Percentiles rank a stretch among this genome's conserved stretches.
Conservation (phyloP, 2,888 invertebrate species). For the Ochropleura leucogaster region DNA sequence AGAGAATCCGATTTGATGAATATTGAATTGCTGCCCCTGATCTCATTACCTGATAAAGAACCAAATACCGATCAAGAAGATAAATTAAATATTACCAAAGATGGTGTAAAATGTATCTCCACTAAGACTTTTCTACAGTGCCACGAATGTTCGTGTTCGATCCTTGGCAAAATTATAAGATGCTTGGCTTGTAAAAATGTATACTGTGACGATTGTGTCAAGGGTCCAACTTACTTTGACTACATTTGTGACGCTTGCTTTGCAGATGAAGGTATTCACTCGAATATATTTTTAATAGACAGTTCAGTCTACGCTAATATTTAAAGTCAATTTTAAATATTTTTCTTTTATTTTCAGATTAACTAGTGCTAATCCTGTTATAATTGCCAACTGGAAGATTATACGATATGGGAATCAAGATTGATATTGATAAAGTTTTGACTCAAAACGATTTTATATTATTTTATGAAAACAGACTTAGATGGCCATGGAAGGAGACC, state of each 20-base stretch:
- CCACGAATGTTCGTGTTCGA: background rate
- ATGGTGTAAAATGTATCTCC: background rate
- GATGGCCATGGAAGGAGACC: slow-evolving; percentile 2
- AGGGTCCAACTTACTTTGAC: slow-evolving; percentile 14
- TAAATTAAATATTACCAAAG: too few species aligned
- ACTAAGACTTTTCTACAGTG: slow-evolving; percentile 1
- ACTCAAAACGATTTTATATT: background rate
- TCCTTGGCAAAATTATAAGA: slow-evolving; percentile 13
- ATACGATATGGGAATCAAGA: slow-evolving; percentile 4
- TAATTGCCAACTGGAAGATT: background rate
- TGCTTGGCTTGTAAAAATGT: slow-evolving; percentile 13
- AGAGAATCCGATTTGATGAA: too few species aligned
- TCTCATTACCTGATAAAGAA: too few species aligned
- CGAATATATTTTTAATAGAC: background rate
- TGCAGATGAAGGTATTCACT: slow-evolving; percentile 3
- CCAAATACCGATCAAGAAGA: too few species aligned
- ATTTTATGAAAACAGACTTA: slow-evolving; percentile 2
- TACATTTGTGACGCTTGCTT: slow-evolving; percentile 3
- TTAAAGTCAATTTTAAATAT: background rate
- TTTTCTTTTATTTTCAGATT: too few species aligned
- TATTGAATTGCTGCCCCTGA: too few species aligned
- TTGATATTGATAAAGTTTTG: slow-evolving; percentile 6
- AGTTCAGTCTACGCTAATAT: background rate
- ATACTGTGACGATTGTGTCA: slow-evolving; percentile 16
- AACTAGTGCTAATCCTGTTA: background rate